phyloP scores from a whole-genome alignment of 2,888 invertebrate genomes.

The Odontothrips loti region DNA sequence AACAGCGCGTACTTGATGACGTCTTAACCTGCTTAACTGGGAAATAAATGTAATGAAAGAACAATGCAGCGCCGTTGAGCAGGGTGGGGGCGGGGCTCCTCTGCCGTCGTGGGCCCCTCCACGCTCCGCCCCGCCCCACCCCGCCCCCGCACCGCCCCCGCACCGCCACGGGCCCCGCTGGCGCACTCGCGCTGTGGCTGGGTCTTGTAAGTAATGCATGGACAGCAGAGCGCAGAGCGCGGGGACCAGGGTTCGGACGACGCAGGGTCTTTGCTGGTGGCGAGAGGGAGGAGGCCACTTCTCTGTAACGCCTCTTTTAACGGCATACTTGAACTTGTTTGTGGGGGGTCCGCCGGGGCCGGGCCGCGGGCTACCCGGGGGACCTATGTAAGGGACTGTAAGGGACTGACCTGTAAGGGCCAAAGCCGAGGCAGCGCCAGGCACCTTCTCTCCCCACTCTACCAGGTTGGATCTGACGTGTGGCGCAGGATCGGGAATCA shows the following conservation, averaged over 20 bases:
- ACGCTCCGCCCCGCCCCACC: background rate
- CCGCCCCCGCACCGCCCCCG: background rate
- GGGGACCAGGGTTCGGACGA: too few relatives aligned
- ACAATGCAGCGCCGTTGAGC: background rate
- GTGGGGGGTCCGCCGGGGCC: background rate
- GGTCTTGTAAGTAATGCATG: slow-evolving; percentile 1
- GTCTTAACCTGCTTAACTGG: background rate
- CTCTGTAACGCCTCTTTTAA: slow-evolving; percentile 5
- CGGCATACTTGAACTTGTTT: slow-evolving; percentile 20
- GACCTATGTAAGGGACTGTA: background rate
- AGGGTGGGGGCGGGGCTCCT: too few relatives aligned
- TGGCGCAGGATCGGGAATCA: too few relatives aligned
- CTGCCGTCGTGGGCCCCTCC: too few relatives aligned
- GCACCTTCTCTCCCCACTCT: too few relatives aligned
- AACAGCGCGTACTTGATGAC: too few relatives aligned
- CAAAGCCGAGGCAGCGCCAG: too few relatives aligned
- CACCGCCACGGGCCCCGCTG: too few relatives aligned
- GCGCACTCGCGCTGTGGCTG: background rate
- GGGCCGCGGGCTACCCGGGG: background rate
- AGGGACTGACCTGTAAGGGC: background rate
- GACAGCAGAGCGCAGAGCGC: background rate
- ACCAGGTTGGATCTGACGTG: too few relatives aligned
- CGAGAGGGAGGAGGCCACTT: background rate
- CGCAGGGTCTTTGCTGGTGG: too few relatives aligned
- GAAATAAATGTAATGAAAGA: slow-evolving; percentile 2